Percentiles rank a stretch among this genome's conserved stretches.
Conservation (phyloP, 2,113 vertebrate genomes). For the Elachura formosa region DNA sequence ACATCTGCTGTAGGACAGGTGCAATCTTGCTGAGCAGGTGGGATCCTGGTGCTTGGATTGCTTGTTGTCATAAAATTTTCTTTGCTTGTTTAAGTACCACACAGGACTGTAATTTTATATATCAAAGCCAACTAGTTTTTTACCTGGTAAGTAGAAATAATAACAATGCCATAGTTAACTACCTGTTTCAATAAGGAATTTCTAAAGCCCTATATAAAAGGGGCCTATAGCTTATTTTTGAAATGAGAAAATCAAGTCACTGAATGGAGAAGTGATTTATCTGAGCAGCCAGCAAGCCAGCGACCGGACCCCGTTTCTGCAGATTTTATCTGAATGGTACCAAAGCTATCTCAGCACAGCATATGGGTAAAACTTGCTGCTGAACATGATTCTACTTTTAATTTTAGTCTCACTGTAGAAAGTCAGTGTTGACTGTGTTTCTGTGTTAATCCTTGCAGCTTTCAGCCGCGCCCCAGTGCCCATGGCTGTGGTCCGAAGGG, state of each 20-base stretch:
- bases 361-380: neutral
- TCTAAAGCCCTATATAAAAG: neutral
- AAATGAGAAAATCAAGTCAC: neutral
- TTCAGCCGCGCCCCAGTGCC: slow-evolving; percentile 95
- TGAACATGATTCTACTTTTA: neutral
- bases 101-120: neutral
- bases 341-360: neutral
- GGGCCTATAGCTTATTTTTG: neutral
- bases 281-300: neutral
- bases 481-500: slow-evolving; percentile 96
- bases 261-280: neutral
- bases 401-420: neutral
- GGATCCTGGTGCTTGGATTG: neutral
- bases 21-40: neutral
- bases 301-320: neutral
- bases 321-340: neutral
- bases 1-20: slow-evolving; percentile 6
- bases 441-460: slow-evolving; percentile 69
- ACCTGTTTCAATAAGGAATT: neutral
- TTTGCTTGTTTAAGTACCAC: neutral
- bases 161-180: neutral
- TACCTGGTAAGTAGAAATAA: neutral
- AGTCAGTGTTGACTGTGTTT: neutral
- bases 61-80: neutral
- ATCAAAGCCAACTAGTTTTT: neutral